Base-by-base conservation (phyloP, 2,113 vertebrate genomes). In the Ictalurus punctatus region DNA sequence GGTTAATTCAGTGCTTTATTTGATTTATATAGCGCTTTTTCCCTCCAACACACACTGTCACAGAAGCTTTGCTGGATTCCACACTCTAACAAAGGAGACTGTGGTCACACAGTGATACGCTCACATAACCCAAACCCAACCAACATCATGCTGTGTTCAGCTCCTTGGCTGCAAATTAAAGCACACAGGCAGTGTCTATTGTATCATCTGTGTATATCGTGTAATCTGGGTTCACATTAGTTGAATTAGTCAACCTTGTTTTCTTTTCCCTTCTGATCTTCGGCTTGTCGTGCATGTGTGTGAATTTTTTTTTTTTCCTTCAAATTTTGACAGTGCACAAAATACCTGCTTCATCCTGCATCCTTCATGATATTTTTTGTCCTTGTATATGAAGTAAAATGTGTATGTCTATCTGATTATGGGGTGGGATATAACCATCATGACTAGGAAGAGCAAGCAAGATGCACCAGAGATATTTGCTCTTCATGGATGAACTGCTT, bases 131-230 rank as follows among this genome's bases (percentile, higher is more conserved):
- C 23, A 88, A 56, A 58, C 86, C 86, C 44, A 73, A 83, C 79
- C 79, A 19, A 44, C n/a, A 30, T 37, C 65, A 73, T 67, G 54
- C 63, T 83, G 78, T 17, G n/a, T 34, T 82, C 58, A 58, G 14
- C 4, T 3, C 23, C 54, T 58, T 89, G 88, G 88, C 83, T 59
- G 30, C 2, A 34, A 59, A 89, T 84, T 40, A 89, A 85, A 80
- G 88, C 23, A 23, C 30, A 71, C 88, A 85, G 48, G 81, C 54
- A 4, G 48, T 40, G 48, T 6, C 25, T 85, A 44, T 85, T 89
- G 83, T 89, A 85, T 73, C 25, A 52, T 63, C 40, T 78, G 82
- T 78, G 81, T 61, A 69, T 83, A 67, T 69, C 80, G 23, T 89
- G 59, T 74, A 79, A 76, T 81, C 16, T 58, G 30, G 16, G 56